phyloP scores from a whole-genome alignment of 2,113 vertebrate genomes.

The Thalassoma bifasciatum region DNA sequence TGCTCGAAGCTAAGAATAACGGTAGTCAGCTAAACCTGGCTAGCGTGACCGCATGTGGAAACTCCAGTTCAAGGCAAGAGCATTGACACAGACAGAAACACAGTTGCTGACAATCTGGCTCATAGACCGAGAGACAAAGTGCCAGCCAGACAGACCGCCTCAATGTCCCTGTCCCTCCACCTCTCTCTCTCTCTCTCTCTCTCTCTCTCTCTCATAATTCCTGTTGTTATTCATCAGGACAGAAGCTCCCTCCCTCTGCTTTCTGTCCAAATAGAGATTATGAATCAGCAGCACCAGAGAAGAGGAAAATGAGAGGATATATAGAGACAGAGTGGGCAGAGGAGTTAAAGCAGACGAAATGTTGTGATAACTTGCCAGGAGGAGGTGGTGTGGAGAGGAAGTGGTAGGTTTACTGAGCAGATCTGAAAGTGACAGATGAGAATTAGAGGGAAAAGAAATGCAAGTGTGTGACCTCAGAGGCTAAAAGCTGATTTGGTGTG shows the following conservation, averaged over 20 bases:
- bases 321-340: slow-evolving; percentile 28
- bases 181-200: background rate
- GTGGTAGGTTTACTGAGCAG: slow-evolving; percentile 5
- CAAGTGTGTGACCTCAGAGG: background rate
- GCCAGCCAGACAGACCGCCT: slow-evolving; percentile 61
- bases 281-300: slow-evolving; percentile 47
- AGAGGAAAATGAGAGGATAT: slow-evolving; percentile 23
- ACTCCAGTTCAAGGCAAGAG: slow-evolving; percentile 53
- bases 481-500: background rate
- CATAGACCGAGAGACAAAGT: slow-evolving; percentile 41
- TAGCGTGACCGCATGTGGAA: slow-evolving; percentile 54
- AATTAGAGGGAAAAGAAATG: background rate
- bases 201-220: slow-evolving; percentile 21
- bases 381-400: slow-evolving; percentile 24
- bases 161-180: slow-evolving; percentile 26
- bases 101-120: slow-evolving; percentile 63
- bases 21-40: slow-evolving; percentile 42
- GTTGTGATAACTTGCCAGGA: slow-evolving; percentile 25
- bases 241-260: slow-evolving; percentile 65
- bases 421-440: slow-evolving; percentile 40
- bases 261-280: slow-evolving; percentile 63
- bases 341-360: slow-evolving; percentile 20
- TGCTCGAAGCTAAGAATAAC: slow-evolving; percentile 50
- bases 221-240: slow-evolving; percentile 67
- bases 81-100: slow-evolving; percentile 61